Percentiles rank a stretch among this genome's conserved stretches.
These are phyloP conservation scores for Metaphire vulgaris DNA, from an alignment of 1,140 invertebrate genomes.

Conservation along the genomic window DNA sequence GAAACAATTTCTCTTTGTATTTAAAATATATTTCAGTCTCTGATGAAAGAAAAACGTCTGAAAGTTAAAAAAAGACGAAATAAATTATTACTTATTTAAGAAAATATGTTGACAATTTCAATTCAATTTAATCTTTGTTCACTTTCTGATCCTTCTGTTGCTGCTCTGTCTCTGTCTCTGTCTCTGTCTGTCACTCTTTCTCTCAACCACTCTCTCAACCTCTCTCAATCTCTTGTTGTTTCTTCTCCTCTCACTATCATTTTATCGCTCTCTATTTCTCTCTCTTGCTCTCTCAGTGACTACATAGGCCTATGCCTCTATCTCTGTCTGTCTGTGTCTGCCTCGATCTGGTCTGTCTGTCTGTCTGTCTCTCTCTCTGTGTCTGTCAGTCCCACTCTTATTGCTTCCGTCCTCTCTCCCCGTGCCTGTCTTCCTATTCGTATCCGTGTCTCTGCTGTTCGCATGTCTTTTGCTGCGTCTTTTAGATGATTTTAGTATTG, in stretches of 20 bases:
- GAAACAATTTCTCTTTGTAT: not conserved
- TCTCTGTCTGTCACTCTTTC: not conserved
- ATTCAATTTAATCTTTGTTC: too few species aligned
- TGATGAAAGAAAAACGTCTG: not conserved
- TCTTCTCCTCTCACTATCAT: not conserved
- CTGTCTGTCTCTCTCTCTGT: not conserved
- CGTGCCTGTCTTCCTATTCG: not conserved
- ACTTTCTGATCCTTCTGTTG: not conserved
- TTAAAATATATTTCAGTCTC: not conserved
- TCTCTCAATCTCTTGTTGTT: not conserved
- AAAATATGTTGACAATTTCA: too few species aligned
- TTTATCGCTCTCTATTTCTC: not conserved
- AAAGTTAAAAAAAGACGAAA: not conserved
- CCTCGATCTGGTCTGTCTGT: not conserved
- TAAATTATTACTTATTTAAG: too few species aligned
- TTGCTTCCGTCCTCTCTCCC: not conserved
- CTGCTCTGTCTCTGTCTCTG: conserved; percentile 1
- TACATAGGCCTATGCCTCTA: not conserved
- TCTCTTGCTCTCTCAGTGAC: not conserved
- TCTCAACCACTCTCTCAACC: not conserved
- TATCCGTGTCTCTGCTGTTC: not conserved
- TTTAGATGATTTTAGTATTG: not conserved
- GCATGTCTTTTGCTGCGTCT: not conserved
- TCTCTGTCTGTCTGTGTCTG: not conserved
- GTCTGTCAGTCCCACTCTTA: not conserved